Evolutionary conservation across 2,797 vertebrate genomes (phyloP), one percentile per base, ranked within the genome.

Genomic region (Serranus cabrilla): DNA sequence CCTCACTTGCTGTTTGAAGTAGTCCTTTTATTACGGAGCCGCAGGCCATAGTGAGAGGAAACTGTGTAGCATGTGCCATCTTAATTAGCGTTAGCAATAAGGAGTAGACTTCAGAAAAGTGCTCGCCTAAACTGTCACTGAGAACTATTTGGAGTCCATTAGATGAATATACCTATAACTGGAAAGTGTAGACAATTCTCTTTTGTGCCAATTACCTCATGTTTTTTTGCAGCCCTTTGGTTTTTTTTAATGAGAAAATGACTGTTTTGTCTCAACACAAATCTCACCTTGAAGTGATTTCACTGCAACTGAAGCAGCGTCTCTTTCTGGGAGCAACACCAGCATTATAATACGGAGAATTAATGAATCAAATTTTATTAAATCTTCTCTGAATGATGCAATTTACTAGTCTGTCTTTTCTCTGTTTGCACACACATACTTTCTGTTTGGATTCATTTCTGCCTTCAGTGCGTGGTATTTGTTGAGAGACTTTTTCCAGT

Each of bases 1-100:
- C 73, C 84, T 78, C 45, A 45, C 76, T 88, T 55, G 66, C 80
- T 73, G 80, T 91, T 91, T 88, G 87, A 89, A 88, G 84, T 85
- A 72, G 76, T 58, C 51, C 63, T 80, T 83, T 89, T 86, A 82
- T 80, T 77, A 57, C 23, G 39, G 8, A 49, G 74, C 89, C 73
- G 50, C 18, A 1, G 86, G 90, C 74, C 71, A 71, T 45, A 71
- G 71, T 51, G 73, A 50, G 56, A 56, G 63, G 61, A 78, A 60
- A 75, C 2, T 9, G 37, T 66, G 18, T 21, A 65, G 80, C 64
- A 50, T 55, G 76, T 55, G 74, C 62, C 50, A 42, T 86, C 77
- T 90, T 90, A 88, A 84, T 89, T 84, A 85, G 69, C 31, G 9
- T 50, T 76, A 60, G 50, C 64, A 70, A 46, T 51, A 70, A 74